A percentile compares a stretch with the other conserved stretches of the same genome.
These are phyloP conservation scores for Drosophila melanosoma DNA, from an alignment of 2,888 invertebrate genomes.

Conservation along the genomic window DNA sequence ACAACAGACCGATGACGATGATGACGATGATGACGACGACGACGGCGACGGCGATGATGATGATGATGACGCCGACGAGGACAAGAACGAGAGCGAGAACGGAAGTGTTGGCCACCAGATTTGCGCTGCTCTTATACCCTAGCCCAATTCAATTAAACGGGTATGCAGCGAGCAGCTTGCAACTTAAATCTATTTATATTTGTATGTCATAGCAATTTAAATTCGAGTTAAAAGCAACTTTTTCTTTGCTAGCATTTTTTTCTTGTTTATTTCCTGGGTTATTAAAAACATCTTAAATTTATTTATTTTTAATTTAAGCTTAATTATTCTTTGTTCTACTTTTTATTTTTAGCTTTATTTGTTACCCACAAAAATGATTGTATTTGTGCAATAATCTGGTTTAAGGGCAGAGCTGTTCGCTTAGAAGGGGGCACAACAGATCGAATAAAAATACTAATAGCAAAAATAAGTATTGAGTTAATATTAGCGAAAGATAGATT, in stretches of 20 bases:
- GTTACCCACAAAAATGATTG: neutral
- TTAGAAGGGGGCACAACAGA: neutral
- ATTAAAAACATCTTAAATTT: neutral
- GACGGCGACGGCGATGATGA: conserved; percentile 20
- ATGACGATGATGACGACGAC: conserved; percentile 14
- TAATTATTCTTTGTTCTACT: neutral
- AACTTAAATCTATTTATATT: neutral
- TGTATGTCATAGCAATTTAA: neutral
- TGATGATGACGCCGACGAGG: conserved; percentile 31
- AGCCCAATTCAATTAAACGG: neutral
- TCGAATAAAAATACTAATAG: neutral
- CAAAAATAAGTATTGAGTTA: neutral
- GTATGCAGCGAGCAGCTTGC: neutral
- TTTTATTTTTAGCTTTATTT: neutral
- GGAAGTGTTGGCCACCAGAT: conserved; percentile 55
- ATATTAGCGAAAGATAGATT: neutral
- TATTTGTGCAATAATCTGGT: neutral
- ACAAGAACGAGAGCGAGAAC: conserved; percentile 25
- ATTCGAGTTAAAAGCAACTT: neutral
- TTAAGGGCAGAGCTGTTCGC: too few relatives aligned
- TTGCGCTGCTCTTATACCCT: conserved; percentile 53
- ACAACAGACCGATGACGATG: conserved; percentile 53
- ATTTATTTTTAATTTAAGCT: neutral
- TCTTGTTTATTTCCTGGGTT: neutral
- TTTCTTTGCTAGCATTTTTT: neutral